Evolutionary conservation across 2,797 vertebrate species (phyloP), one percentile per base, ranked within the genome.

Genomic region (Borostomias antarcticus): DNA sequence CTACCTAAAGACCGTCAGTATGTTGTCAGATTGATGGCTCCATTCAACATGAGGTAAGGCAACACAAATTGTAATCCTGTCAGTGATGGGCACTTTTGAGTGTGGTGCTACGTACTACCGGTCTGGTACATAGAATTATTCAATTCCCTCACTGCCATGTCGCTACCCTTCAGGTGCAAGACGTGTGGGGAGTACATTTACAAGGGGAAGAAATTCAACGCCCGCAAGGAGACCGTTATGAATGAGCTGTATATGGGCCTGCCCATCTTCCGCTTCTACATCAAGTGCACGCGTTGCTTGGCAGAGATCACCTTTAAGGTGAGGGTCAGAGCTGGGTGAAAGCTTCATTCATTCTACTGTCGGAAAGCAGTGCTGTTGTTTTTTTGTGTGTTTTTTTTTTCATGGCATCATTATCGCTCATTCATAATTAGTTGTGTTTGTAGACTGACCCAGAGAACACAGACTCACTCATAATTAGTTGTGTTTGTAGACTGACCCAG

Each of bases 301-400:
- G 97, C 97, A 0, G 96, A 99, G 85, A 98, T 99, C 82, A 99
- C 97, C 0, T 98, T 99, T 85, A 98, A 98, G 93, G 96, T 97
- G 79, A 80, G 76, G 1, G 0, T 26, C 10, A 45, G n/a, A 15
- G n/a, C 40, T 45, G 40, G 4, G 40, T 45, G 15, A 45, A 13
- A n/a, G 17, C 13, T 45, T 13, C 40, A n/a, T 45, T 45, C n/a
- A n/a, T n/a, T 45, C 17, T 5, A n/a, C 40, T 17, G 40, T 17
- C n/a, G n/a, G n/a, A n/a, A n/a, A n/a, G n/a, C n/a, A n/a, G n/a
- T n/a, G n/a, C n/a, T n/a, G n/a, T n/a, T 28, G 1, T 40, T 29
- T 28, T 5, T 43, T 17, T 43, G 48, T 21, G 10, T 35, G 47
- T 51, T 33, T 65, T 15, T 32, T 2, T 15, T 10, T 10, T 4